These are phyloP conservation scores for Eospalax fontanierii DNA, from an alignment of 2,797 vertebrate species.

Conservation along the genomic window DNA sequence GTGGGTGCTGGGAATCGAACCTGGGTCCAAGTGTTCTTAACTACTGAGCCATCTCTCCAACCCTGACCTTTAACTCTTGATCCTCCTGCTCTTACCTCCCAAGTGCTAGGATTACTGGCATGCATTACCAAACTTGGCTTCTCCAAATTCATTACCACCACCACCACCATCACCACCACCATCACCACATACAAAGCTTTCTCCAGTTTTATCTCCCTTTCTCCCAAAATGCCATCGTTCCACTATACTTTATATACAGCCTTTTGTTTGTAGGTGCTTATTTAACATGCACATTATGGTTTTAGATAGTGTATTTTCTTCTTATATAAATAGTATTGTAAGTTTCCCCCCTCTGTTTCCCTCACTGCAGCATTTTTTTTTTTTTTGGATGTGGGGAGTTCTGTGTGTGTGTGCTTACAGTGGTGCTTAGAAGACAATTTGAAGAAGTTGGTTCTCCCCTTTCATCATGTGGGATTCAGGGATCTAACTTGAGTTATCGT, in stretches of 20 bases:
- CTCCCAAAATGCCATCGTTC: background rate
- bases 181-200: background rate
- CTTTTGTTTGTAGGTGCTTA: constrained; percentile 39
- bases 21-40: too few relatives aligned
- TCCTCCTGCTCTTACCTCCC: background rate
- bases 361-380: constrained; percentile 7
- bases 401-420: background rate
- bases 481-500: background rate
- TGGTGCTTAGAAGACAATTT: background rate
- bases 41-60: too few relatives aligned
- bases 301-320: constrained; percentile 42
- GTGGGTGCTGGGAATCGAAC: too few relatives aligned
- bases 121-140: too few relatives aligned
- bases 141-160: background rate
- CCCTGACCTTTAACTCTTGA: too few relatives aligned
- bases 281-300: constrained; percentile 31
- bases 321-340: constrained; percentile 4
- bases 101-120: background rate
- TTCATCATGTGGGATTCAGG: too few relatives aligned
- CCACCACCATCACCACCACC: background rate
- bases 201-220: background rate
- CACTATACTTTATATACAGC: background rate
- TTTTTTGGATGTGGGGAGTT: background rate
- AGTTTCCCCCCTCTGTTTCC: background rate
- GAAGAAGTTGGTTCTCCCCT: background rate